phyloP scores from a whole-genome alignment of 1,140 invertebrate genomes.

The Drosophila bocki region DNA sequence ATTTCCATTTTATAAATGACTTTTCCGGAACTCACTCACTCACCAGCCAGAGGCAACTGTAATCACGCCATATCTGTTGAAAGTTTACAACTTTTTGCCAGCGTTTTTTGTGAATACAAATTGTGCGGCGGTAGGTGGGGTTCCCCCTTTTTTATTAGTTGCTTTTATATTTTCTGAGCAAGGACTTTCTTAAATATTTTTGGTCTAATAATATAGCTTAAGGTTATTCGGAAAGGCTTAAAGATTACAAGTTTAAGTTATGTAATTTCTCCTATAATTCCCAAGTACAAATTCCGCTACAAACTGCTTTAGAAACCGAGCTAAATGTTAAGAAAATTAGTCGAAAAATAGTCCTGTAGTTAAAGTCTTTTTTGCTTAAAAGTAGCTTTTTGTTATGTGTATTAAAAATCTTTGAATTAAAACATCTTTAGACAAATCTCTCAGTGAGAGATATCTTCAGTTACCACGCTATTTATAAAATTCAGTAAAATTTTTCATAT shows the following conservation, averaged over 20 bases:
- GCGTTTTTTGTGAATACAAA: conserved; percentile 35
- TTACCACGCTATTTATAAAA: conserved; percentile 31
- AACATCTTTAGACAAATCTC: conserved; percentile 2
- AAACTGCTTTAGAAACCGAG: neutral
- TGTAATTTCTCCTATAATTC: neutral
- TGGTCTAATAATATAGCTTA: neutral
- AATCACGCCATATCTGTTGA: conserved; percentile 82
- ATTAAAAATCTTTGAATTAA: neutral
- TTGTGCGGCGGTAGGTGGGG: neutral
- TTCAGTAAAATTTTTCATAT: neutral
- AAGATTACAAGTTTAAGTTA: neutral
- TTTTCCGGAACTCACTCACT: conserved; percentile 46
- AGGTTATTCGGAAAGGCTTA: neutral
- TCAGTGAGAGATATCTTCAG: conserved; percentile 29
- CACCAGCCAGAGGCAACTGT: conserved; percentile 66
- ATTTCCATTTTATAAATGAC: conserved; percentile 79
- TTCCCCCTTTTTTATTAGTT: neutral
- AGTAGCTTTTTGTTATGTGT: neutral
- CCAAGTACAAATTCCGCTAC: neutral
- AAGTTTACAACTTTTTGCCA: conserved; percentile 67
- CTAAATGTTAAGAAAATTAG: neutral
- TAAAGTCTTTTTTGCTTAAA: neutral
- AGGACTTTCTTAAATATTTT: too few species aligned
- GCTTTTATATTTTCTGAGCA: neutral
- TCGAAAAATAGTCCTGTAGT: neutral